Base-by-base conservation (phyloP, 2,888 invertebrate species). In the Petrolisthes cinctipes region DNA sequence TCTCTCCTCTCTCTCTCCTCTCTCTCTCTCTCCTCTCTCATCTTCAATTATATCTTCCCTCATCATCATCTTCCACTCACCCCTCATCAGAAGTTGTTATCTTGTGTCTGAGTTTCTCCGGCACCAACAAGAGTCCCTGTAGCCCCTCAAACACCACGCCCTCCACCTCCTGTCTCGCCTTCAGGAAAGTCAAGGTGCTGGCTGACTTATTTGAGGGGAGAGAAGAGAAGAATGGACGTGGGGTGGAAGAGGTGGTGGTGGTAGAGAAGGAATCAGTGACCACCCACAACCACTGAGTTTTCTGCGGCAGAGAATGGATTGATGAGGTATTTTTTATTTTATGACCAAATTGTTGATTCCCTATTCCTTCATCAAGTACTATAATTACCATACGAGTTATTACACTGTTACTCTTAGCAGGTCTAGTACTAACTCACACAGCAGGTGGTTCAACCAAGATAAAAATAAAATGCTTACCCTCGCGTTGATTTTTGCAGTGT, bases 21-120 rank as follows among this genome's bases (percentile, higher is more conserved):
- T 57, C n/a, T 56, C 56, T n/a, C 56, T 57, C 80, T n/a, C 23
- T 80, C 14, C 57, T 61, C 23, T 61, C 57, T 57, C 57, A 56
- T 54, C 17, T 79, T 56, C 56, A 14, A 51, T 53, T 78, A 6
- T 78, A 37, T 78, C 53, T 78, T 56, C 56, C 56, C 56, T 56
- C 56, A 14, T 79, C 79, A 54, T 23, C 57, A 20, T 82, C 82
- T 61, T 17, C 17, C 82, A 37, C 73, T 82, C 73, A 61, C 71
- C 37, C 57, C 20, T 71, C 9, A 4, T 14, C 17, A 71, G 71
- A 71, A 14, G 37, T 37, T 37, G 37, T 37, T 37, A 6, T 17
- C 71, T 17, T 1, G 6, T 14, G n/a, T n/a, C 20, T 71, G 11
- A 20, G 6, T 6, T 6, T 6, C 20, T 71, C 71, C 6, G 17